Evolutionary conservation across 2,113 vertebrate species (phyloP).

Genomic region (Balaeniceps rex): DNA sequence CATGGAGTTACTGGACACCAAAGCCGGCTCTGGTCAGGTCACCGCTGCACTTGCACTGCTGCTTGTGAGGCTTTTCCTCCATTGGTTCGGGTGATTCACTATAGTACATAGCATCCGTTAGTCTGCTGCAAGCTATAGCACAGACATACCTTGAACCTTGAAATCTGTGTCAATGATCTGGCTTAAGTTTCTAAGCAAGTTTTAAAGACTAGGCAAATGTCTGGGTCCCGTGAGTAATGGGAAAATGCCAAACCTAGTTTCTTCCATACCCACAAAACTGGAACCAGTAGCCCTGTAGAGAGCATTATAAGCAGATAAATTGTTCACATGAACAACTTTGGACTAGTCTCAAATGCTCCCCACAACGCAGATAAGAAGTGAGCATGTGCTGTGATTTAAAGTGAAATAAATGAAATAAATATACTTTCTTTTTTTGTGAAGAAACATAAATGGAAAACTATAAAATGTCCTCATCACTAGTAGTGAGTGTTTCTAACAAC

Average conservation of each 20-base stretch:
- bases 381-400: background rate
- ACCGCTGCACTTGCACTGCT: background rate
- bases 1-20: accelerated
- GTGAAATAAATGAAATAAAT: background rate
- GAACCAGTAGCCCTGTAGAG: background rate
- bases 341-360: background rate
- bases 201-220: background rate
- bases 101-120: background rate
- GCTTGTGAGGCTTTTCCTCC: background rate
- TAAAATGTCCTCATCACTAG: background rate
- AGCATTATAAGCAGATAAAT: background rate
- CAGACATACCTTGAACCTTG: background rate
- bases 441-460: background rate
- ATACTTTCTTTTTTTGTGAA: background rate
- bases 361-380: background rate
- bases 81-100: background rate
- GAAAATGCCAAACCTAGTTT: background rate
- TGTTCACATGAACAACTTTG: background rate
- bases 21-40: background rate
- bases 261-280: background rate
- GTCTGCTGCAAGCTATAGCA: background rate
- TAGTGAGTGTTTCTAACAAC: background rate
- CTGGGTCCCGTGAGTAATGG: background rate
- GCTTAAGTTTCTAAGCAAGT: background rate
- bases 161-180: background rate